Conservation (phyloP, 2,797 vertebrate species). For the Phrynocephalus guinanensis region DNA sequence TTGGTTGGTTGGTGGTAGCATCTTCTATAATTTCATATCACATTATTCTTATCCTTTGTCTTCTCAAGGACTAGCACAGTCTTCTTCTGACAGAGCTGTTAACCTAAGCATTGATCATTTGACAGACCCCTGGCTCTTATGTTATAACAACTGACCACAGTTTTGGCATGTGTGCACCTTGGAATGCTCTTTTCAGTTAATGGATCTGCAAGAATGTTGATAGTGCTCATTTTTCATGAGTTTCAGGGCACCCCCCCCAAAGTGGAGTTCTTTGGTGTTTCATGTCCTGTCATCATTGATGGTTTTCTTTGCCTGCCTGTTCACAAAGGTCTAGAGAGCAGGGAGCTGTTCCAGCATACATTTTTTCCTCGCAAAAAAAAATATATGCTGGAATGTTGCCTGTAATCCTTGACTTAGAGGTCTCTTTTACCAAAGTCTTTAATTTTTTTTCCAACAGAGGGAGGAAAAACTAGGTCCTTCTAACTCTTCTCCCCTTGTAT, state of each 20-base stretch:
- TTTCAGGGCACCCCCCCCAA: neutral
- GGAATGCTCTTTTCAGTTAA: constrained; percentile 56
- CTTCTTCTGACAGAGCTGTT: constrained; percentile 68
- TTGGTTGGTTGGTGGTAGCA: constrained; percentile 43
- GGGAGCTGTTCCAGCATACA: constrained; percentile 62
- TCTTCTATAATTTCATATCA: constrained; percentile 57
- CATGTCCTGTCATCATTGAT: constrained; percentile 82
- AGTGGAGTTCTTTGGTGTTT: constrained; percentile 77
- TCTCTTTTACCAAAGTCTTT: constrained; percentile 44
- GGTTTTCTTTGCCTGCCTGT: constrained; percentile 86
- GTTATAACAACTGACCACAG: constrained; percentile 37
- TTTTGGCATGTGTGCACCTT: constrained; percentile 51
- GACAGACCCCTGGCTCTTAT: constrained; percentile 51
- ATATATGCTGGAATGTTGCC: constrained; percentile 67
- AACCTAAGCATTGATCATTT: constrained; percentile 64
- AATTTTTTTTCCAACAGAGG: constrained; percentile 39
- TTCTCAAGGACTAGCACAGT: constrained; percentile 62
- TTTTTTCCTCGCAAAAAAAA: neutral
- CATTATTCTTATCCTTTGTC: constrained; percentile 53
- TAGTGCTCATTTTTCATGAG: constrained; percentile 34
- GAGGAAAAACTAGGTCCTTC: constrained; percentile 18
- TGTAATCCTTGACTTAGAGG: constrained; percentile 62
- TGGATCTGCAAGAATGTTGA: constrained; percentile 51
- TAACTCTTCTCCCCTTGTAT: constrained; percentile 20
- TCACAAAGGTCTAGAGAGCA: constrained; percentile 81